These are phyloP conservation scores for Thryonomys swinderianus DNA, from an alignment of 2,113 vertebrate genomes.

Conservation along the genomic window DNA sequence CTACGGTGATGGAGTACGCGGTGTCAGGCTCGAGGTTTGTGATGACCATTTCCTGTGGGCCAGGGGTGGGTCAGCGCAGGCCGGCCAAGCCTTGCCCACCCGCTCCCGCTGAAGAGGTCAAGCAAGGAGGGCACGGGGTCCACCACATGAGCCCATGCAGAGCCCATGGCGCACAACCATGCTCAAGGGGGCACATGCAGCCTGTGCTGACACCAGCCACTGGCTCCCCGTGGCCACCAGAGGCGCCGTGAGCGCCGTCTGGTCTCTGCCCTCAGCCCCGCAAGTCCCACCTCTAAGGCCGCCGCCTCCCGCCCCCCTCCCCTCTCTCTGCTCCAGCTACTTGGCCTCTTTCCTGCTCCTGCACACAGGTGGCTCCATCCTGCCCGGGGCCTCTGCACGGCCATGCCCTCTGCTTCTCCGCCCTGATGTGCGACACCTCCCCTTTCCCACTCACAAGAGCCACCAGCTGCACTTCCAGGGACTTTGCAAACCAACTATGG, in stretches of 20 bases:
- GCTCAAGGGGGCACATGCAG: not conserved
- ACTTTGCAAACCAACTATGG: not conserved
- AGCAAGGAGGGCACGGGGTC: not conserved
- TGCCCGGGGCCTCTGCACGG: not conserved
- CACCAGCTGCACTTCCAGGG: accelerated
- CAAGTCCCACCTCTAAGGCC: not conserved
- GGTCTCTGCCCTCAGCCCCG: not conserved
- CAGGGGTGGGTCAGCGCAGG: constrained; percentile 47
- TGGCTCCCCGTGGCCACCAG: not conserved
- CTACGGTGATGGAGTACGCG: constrained; percentile 97
- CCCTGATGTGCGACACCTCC: not conserved
- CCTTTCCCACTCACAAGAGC: not conserved
- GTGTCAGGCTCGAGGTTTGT: constrained; percentile 96
- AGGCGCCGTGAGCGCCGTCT: not conserved
- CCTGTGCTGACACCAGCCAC: not conserved
- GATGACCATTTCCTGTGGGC: constrained; percentile 95
- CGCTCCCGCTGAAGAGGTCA: not conserved
- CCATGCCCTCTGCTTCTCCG: not conserved
- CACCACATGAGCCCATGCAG: constrained; percentile 47
- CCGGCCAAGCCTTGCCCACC: not conserved
- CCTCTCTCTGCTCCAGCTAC: not conserved
- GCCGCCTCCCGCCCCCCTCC: not conserved
- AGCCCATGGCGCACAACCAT: not conserved
- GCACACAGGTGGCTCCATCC: accelerated
- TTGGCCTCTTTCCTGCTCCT: not conserved